A percentile compares a stretch with the other conserved stretches of the same genome.
phyloP scores from a whole-genome alignment of 2,888 invertebrate genomes.

The Carcina quercana region DNA sequence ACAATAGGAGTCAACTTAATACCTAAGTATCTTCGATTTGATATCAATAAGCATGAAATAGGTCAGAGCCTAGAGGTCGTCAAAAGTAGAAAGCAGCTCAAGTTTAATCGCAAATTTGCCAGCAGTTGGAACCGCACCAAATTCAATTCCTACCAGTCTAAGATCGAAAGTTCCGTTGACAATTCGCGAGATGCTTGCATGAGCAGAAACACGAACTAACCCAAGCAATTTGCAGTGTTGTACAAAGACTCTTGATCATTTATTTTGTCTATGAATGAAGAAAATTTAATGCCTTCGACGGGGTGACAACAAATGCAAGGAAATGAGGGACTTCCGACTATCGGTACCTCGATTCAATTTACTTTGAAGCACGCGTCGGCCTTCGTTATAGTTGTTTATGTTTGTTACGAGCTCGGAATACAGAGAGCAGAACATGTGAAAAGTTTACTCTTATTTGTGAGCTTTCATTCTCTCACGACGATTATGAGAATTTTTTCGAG shows the following conservation, averaged over 20 bases:
- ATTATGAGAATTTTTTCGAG: constrained; percentile 7
- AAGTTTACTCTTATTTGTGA: constrained; percentile 13
- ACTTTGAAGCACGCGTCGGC: constrained; percentile 35
- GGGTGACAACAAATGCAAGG: constrained; percentile 59
- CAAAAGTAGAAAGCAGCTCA: no score
- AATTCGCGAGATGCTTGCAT: no score
- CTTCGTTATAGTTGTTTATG: constrained; percentile 33
- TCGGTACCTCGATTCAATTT: constrained; percentile 62
- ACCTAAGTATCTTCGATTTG: no score
- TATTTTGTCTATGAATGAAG: constrained; percentile 17
- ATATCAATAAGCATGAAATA: no score
- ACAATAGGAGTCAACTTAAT: no score
- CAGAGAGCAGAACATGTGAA: constrained; percentile 2
- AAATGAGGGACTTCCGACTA: constrained; percentile 66
- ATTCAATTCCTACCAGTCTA: no score
- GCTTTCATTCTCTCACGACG: constrained; percentile 8
- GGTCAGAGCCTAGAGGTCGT: no score
- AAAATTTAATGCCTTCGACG: constrained; percentile 57
- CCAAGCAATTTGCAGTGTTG: no score
- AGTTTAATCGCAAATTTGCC: no score
- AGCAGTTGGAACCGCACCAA: no score
- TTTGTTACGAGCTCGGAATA: constrained; percentile 8
- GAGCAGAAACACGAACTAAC: no score
- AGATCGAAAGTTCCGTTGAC: no score
- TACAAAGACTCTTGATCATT: background rate